These are phyloP conservation scores for Ascidia mentula DNA, from an alignment of 23 tunicate genomes.

Conservation along the genomic window DNA sequence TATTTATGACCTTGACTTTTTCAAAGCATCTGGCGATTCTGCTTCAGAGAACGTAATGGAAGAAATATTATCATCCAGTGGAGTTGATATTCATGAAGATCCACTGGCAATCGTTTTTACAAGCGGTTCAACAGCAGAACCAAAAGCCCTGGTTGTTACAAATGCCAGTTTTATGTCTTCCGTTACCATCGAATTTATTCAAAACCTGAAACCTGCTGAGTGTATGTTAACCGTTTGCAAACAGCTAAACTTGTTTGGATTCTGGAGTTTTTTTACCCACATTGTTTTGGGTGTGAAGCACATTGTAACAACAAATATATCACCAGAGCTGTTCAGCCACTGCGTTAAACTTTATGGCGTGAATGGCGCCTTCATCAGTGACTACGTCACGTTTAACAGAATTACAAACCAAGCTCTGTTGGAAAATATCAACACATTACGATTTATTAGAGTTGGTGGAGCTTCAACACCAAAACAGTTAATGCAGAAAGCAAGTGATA, in stretches of 20 bases:
- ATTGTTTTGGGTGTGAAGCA: not conserved
- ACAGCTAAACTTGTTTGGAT: not conserved
- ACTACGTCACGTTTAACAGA: not conserved
- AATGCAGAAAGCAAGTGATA: not conserved
- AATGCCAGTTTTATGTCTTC: not conserved
- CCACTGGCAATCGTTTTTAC: not conserved
- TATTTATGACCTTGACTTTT: no score
- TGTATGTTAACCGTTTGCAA: not conserved
- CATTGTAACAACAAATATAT: not conserved
- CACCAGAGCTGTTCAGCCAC: not conserved
- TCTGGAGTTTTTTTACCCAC: not conserved
- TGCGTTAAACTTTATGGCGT: not conserved
- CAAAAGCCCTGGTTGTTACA: not conserved
- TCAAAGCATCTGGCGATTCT: no score
- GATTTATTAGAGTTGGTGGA: not conserved
- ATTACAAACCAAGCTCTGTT: not conserved
- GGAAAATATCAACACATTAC: not conserved
- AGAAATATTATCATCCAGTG: not conserved
- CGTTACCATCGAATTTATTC: not conserved
- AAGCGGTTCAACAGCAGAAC: conserved; percentile 11
- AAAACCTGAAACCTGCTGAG: not conserved
- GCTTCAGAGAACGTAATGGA: no score
- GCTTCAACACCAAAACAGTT: not conserved
- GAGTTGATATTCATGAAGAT: not conserved
- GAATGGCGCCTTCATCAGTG: not conserved